Base-by-base conservation (phyloP, 2,797 vertebrate species). In the Melanotaenia pygmaea region DNA sequence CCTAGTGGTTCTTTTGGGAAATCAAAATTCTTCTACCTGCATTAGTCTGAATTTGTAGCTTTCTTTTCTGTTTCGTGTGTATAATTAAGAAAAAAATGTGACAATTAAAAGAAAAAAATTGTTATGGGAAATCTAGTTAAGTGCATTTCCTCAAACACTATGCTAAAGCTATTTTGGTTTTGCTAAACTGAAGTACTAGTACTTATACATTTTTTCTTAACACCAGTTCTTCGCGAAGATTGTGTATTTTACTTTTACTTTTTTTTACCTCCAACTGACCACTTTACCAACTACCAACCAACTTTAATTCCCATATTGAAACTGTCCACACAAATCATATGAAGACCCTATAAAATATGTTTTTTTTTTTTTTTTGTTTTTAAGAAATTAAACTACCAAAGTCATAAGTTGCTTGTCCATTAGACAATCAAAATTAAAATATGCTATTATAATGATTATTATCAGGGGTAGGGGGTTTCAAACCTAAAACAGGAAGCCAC, bases 1-100 rank as follows among this genome's bases (percentile, higher is more conserved):
- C 59, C 78, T 62, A 38, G 63, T 82, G 83, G 59, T 65, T 45
- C 2, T 51, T 28, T 1, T 24, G 18, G 20, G 14, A 43, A 32
- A 59, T 0, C 50, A 1, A 40, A 24, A 40, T 16, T 60, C n/a
- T 4, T 9, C 64, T 2, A 14, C 16, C 18, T 13, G 5, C 5
- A 16, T 10, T 22, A 34, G 1, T 67, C 7, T 8, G 40, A 10
- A 13, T 26, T 26, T 40, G 59, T 13, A 28, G n/a, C 8, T n/a
- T 8, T 59, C 14, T 6, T 8, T 20, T 22, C 10, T 16, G 0
- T 2, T 8, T 0, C 3, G 6, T 6, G 3, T 26, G 26, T 53
- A 30, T 5, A 16, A 28, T 56, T 28, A 30, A 28, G 10, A 28
- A 7, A 1, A 56, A 56, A 30, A 5, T 26, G 4, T 53, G 50